phyloP scores from a whole-genome alignment of 2,113 vertebrate genomes.

The Gnathochromis pfefferi region DNA sequence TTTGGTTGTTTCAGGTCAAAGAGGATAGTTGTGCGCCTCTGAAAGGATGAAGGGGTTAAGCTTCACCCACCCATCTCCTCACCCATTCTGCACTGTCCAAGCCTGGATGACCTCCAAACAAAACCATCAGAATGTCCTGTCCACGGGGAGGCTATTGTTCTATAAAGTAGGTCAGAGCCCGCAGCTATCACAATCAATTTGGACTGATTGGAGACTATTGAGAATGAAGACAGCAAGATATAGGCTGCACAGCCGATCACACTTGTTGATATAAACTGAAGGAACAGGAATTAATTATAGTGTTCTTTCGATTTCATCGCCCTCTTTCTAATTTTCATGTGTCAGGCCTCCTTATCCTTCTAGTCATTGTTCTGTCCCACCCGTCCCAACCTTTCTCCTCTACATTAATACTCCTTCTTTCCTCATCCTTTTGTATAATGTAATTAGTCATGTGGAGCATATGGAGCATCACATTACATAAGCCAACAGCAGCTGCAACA shows the following conservation, averaged over 20 bases:
- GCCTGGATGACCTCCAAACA: conserved; percentile 62
- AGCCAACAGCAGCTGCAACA: conserved; percentile 50
- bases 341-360: neutral
- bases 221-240: conserved; percentile 7
- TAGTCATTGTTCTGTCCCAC: conserved; percentile 2
- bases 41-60: conserved; percentile 15
- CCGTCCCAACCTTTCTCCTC: neutral
- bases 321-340: neutral
- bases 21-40: neutral
- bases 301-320: conserved; percentile 28
- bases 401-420: neutral
- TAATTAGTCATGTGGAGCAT: conserved; percentile 65
- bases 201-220: conserved; percentile 54
- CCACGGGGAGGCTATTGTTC: conserved; percentile 75
- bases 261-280: conserved; percentile 60
- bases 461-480: conserved; percentile 70
- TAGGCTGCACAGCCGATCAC: conserved; percentile 51
- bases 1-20: conserved; percentile 17
- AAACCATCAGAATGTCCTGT: conserved; percentile 64
- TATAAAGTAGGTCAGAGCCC: conserved; percentile 77
- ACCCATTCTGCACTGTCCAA: neutral
- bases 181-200: conserved; percentile 68
- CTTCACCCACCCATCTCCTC: neutral
- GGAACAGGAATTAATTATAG: conserved; percentile 55
- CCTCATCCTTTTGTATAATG: conserved; percentile 23